phyloP scores from a whole-genome alignment of 2,113 vertebrate species.

The Bettongia penicillata region DNA sequence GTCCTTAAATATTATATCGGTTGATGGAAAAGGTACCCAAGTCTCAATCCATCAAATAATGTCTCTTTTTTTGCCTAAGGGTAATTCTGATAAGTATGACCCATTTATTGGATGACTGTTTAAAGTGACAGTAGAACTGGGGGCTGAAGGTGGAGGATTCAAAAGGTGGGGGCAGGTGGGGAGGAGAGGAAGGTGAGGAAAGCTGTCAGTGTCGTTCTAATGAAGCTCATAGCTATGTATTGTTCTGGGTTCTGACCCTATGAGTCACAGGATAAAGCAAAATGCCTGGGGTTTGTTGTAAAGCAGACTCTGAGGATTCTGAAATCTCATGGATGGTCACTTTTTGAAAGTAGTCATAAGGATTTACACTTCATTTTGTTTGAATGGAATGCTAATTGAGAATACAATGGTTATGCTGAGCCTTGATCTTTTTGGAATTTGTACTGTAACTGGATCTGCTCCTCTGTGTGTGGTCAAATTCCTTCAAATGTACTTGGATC shows the following conservation, averaged over 20 bases:
- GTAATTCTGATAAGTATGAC: constrained; percentile 35
- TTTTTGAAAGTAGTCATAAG: constrained; percentile 36
- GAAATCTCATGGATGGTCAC: constrained; percentile 30
- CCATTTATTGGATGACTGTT: constrained; percentile 16
- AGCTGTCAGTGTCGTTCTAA: constrained; percentile 52
- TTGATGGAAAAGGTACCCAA: neutral
- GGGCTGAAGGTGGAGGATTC: constrained; percentile 25
- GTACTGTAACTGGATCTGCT: constrained; percentile 34
- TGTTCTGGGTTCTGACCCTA: constrained; percentile 60
- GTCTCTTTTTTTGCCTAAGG: neutral
- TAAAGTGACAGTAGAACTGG: constrained; percentile 29
- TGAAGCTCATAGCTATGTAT: constrained; percentile 41
- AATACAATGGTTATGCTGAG: constrained; percentile 6
- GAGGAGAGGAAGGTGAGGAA: neutral
- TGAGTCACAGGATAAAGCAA: constrained; percentile 43
- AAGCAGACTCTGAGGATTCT: constrained; percentile 43
- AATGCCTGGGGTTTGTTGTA: constrained; percentile 56
- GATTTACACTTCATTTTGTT: constrained; percentile 21
- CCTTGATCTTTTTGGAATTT: constrained; percentile 22
- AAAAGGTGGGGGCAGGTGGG: constrained; percentile 4
- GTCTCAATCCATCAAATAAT: neutral
- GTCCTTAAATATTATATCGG: constrained; percentile 30
- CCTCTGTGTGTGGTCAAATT: constrained; percentile 8
- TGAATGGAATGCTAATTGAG: neutral
- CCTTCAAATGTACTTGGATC: neutral